Percentiles rank a stretch among this genome's conserved stretches.
Conservation (phyloP, 2,888 invertebrate species). For the Diarsia dahlii region DNA sequence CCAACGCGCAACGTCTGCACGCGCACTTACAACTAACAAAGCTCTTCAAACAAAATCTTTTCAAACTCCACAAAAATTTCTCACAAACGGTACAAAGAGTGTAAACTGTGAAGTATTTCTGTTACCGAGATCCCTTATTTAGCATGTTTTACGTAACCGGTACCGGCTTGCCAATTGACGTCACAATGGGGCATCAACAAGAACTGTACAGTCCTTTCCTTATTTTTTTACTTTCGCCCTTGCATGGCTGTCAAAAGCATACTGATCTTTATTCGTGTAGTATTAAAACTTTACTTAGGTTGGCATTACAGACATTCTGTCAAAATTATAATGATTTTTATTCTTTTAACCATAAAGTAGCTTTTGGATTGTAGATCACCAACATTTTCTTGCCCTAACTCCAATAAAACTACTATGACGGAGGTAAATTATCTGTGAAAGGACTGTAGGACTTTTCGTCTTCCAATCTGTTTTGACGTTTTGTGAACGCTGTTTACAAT, state of each 20-base stretch:
- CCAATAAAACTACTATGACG: background rate
- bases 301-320: background rate
- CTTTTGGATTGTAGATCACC: background rate
- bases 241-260: background rate
- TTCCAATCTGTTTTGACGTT: constrained; percentile 61
- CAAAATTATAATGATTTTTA: background rate
- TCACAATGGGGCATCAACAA: constrained; percentile 63
- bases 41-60: background rate
- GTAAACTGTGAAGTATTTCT: constrained; percentile 54
- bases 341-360: background rate
- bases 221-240: constrained; percentile 4
- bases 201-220: constrained; percentile 36
- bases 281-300: background rate
- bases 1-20: too few species aligned
- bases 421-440: background rate
- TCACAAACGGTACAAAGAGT: constrained; percentile 41
- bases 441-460: constrained; percentile 58
- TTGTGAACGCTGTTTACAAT: constrained; percentile 55
- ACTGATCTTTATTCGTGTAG: background rate
- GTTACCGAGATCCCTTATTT: constrained; percentile 61
- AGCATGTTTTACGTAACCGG: constrained; percentile 65
- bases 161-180: constrained; percentile 69
- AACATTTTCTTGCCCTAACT: too few species aligned
- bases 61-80: constrained; percentile 30
- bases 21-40: background rate